Conservation (phyloP, 2,113 vertebrate genomes). For the Myrmecobius fasciatus region DNA sequence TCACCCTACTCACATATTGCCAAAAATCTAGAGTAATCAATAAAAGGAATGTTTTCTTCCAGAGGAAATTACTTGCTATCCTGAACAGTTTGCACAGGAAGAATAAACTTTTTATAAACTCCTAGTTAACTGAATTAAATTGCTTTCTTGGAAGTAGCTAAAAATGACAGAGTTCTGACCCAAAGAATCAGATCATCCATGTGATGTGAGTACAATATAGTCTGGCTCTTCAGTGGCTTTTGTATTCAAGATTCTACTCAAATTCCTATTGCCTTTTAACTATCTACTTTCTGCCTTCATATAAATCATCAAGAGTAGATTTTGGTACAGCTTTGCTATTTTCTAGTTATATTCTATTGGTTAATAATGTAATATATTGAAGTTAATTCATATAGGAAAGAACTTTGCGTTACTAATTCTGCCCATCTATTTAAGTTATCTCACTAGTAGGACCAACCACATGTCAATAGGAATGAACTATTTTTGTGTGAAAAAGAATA, state of each 20-base stretch:
- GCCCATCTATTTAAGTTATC: background rate
- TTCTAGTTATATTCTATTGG: background rate
- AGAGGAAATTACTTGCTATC: background rate
- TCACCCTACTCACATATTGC: background rate
- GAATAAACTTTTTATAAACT: conserved; percentile 7
- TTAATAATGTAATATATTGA: background rate
- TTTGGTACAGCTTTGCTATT: rapidly evolving
- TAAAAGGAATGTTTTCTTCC: background rate
- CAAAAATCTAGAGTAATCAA: background rate
- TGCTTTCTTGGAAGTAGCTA: conserved; percentile 32
- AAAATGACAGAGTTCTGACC: background rate
- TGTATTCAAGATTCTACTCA: conserved; percentile 15
- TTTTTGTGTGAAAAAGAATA: background rate
- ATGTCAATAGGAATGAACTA: conserved; percentile 14
- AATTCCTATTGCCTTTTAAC: background rate
- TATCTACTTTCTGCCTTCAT: conserved; percentile 32
- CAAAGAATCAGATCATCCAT: conserved; percentile 41
- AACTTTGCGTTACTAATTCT: background rate
- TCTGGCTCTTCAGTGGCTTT: conserved; percentile 35
- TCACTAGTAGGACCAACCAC: background rate
- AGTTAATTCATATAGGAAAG: conserved; percentile 24
- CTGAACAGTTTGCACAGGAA: background rate
- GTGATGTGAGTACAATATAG: background rate
- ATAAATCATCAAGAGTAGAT: conserved; percentile 25
- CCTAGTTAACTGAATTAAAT: conserved; percentile 53